phyloP scores from a whole-genome alignment of 2,113 vertebrate genomes.

The Numenius arquata region DNA sequence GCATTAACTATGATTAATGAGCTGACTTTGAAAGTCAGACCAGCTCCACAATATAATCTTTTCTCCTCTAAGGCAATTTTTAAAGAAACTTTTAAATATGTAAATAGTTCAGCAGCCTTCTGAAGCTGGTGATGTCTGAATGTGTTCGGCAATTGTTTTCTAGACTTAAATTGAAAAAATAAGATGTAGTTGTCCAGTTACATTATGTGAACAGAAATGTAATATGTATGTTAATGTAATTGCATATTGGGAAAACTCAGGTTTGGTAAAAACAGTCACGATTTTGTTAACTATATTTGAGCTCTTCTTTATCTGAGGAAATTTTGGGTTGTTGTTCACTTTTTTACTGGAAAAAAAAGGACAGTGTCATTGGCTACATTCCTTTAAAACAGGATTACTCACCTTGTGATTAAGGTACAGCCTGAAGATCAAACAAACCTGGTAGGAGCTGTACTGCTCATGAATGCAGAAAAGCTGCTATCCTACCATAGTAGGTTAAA shows the following conservation, averaged over 20 bases:
- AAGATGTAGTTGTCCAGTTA: neutral
- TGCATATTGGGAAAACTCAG: neutral
- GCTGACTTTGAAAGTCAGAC: conserved; percentile 56
- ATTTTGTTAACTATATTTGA: neutral
- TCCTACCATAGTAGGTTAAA: neutral
- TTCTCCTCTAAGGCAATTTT: conserved; percentile 38
- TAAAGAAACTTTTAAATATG: conserved; percentile 39
- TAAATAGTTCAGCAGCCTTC: neutral
- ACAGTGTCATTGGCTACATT: neutral
- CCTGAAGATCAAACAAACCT: neutral
- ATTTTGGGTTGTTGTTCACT: neutral
- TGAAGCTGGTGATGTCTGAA: neutral
- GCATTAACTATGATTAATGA: conserved; percentile 68
- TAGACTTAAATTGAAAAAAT: neutral
- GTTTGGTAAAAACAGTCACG: neutral
- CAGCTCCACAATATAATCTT: conserved; percentile 23
- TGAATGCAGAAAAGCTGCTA: neutral
- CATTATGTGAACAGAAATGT: neutral
- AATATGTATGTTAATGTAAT: neutral
- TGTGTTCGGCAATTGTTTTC: neutral
- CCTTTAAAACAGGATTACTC: neutral
- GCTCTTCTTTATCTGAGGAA: neutral
- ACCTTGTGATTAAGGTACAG: neutral
- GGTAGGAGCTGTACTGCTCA: neutral
- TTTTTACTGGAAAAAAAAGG: neutral